Conservation (phyloP, 2,113 vertebrate species). For the Eira barbara region DNA sequence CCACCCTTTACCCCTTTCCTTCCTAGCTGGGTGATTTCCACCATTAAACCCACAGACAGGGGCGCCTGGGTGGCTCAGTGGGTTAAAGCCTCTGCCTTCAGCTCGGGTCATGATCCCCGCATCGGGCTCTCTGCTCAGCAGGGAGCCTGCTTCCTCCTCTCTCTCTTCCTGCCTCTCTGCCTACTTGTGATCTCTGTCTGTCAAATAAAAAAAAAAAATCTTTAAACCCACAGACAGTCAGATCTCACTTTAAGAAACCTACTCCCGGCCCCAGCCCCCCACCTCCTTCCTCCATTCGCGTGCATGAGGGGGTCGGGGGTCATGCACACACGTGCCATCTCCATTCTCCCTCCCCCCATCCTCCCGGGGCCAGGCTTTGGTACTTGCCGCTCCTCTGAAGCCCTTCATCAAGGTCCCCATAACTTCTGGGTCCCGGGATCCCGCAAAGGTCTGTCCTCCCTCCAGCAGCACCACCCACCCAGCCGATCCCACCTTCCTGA, state of each 20-base stretch:
- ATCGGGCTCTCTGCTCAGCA: too few species aligned
- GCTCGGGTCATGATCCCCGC: too few species aligned
- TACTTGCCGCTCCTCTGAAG: neutral
- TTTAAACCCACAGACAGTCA: neutral
- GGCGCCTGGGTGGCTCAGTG: too few species aligned
- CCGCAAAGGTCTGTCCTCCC: fast-evolving
- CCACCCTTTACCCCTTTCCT: neutral
- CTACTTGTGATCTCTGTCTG: too few species aligned
- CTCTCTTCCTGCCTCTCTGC: too few species aligned
- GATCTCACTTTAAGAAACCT: neutral
- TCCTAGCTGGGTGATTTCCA: neutral
- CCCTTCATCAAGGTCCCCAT: neutral
- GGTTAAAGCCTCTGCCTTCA: too few species aligned
- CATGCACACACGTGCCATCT: fast-evolving
- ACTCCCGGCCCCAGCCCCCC: neutral
- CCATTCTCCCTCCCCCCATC: neutral
- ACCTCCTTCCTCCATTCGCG: neutral
- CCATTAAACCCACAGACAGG: neutral
- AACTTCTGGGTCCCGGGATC: fast-evolving
- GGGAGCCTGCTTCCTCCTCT: too few species aligned
- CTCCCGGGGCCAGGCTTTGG: neutral
- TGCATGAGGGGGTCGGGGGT: fast-evolving
- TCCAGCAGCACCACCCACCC: neutral
- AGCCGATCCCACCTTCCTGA: neutral
- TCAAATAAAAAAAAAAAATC: too few species aligned